These are phyloP conservation scores for Buceros bicornis DNA, from an alignment of 2,797 vertebrate species.

Conservation along the genomic window DNA sequence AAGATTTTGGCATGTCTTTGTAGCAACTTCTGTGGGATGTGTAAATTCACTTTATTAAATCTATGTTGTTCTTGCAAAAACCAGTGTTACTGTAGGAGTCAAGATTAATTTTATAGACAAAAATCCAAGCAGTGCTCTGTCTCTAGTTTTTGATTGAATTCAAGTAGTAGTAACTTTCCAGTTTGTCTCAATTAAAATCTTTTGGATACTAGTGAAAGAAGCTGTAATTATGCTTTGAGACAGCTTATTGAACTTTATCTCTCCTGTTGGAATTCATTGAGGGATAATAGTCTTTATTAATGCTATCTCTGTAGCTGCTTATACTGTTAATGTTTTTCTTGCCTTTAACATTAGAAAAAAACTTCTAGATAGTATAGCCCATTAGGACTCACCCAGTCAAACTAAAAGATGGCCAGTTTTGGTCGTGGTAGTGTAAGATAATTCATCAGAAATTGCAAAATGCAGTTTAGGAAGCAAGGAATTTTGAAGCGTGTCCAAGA, in stretches of 20 bases:
- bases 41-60: background rate
- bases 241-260: background rate
- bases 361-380: background rate
- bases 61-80: background rate
- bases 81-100: background rate
- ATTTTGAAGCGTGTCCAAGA: constrained; percentile 13
- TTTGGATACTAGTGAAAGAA: background rate
- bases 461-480: background rate
- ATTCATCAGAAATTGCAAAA: background rate
- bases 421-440: background rate
- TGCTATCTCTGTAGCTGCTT: background rate
- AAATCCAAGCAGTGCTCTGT: background rate
- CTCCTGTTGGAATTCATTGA: background rate
- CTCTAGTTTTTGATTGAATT: background rate
- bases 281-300: background rate
- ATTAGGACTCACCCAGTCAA: background rate
- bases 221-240: background rate
- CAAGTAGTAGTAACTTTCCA: background rate
- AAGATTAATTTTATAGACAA: background rate
- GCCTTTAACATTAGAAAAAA: background rate
- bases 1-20: background rate
- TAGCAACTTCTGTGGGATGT: background rate
- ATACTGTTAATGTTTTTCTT: background rate
- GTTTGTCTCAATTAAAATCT: background rate
- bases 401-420: background rate